These are phyloP conservation scores for Zaprionus taronus DNA, from an alignment of 1,140 invertebrate species.

Conservation along the genomic window DNA sequence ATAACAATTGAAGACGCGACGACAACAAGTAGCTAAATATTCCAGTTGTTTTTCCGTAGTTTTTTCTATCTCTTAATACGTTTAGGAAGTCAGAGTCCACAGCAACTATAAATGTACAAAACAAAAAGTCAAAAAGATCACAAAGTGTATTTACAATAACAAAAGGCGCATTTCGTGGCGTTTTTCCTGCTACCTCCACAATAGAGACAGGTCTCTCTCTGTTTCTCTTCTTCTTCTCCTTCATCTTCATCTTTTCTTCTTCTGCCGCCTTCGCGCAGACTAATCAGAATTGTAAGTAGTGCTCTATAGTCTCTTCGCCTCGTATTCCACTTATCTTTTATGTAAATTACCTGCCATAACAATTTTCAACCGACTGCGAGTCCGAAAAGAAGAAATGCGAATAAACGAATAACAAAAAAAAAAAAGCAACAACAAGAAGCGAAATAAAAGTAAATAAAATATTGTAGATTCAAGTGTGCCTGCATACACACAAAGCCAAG, in stretches of 20 bases:
- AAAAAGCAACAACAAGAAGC: conserved; percentile 26
- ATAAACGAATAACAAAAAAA: conserved; percentile 44
- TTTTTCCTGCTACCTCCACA: conserved; percentile 52
- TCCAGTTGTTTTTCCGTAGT: conserved; percentile 9
- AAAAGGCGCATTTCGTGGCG: conserved; percentile 67
- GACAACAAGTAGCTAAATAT: conserved; percentile 68
- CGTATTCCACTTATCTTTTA: conserved; percentile 72
- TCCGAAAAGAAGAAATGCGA: conserved; percentile 36
- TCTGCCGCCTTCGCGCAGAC: neutral
- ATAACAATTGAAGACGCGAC: conserved; percentile 55
- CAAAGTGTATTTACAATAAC: conserved; percentile 66
- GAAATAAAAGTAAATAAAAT: conserved; percentile 35
- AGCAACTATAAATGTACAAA: conserved; percentile 22
- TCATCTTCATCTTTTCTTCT: neutral
- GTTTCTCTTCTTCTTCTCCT: neutral
- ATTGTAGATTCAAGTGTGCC: conserved; percentile 30
- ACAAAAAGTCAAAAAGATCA: conserved; percentile 50
- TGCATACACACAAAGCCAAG: conserved; percentile 66
- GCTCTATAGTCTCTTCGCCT: conserved; percentile 35
- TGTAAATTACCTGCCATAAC: conserved; percentile 81
- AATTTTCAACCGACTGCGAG: conserved; percentile 51
- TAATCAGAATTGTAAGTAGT: conserved; percentile 74
- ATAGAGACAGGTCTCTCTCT: conserved; percentile 65
- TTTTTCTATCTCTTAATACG: conserved; percentile 61
- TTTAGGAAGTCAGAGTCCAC: conserved; percentile 72